Percentiles rank a stretch among this genome's conserved stretches.
These are phyloP conservation scores for Chymomyza fuscimana DNA, from an alignment of 2,888 invertebrate genomes.

Conservation along the genomic window DNA sequence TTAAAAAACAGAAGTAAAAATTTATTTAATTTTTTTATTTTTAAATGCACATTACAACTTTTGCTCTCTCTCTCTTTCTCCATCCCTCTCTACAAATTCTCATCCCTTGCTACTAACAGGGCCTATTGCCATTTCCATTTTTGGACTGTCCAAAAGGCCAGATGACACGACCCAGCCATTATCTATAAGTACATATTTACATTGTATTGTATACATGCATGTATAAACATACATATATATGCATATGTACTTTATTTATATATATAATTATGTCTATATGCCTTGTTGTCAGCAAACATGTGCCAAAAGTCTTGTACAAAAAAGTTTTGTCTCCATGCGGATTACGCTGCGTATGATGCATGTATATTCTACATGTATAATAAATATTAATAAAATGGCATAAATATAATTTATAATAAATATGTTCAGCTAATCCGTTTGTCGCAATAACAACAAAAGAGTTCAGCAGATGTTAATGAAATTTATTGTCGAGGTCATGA, in stretches of 20 bases:
- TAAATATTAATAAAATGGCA: neutral
- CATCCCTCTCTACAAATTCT: neutral
- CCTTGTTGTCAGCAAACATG: neutral
- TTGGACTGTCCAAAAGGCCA: neutral
- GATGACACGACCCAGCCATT: neutral
- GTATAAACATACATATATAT: neutral
- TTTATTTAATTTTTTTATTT: no score
- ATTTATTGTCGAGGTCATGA: slow-evolving; percentile 69
- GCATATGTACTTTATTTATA: neutral
- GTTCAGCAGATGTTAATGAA: slow-evolving; percentile 66
- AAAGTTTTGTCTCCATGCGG: neutral
- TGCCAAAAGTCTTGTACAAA: neutral
- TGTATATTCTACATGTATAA: slow-evolving; percentile 1
- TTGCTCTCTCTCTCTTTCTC: neutral
- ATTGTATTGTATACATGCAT: neutral
- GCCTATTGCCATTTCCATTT: neutral
- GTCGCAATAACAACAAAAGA: neutral
- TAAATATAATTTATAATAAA: slow-evolving; percentile 7
- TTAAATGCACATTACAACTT: neutral
- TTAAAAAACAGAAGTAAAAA: no score
- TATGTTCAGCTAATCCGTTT: neutral
- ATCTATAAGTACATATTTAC: neutral
- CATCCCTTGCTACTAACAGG: neutral
- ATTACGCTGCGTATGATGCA: neutral
- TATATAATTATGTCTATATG: neutral